A percentile compares a stretch with the other conserved stretches of the same genome.
These are phyloP conservation scores for Limonius californicus DNA, from an alignment of 1,140 invertebrate genomes.

Conservation along the genomic window DNA sequence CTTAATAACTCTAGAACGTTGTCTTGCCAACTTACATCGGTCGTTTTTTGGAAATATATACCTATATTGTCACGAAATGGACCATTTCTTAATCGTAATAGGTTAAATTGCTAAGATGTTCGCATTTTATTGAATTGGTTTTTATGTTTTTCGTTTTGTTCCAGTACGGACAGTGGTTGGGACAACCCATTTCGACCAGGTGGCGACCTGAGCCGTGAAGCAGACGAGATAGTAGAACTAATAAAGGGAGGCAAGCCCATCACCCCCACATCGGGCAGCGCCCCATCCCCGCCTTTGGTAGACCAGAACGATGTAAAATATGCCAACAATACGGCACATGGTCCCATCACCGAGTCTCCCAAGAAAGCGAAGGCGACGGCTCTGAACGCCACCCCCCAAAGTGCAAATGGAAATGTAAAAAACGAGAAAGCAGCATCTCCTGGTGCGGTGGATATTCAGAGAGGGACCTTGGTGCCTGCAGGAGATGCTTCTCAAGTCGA, in stretches of 20 bases:
- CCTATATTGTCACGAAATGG: no score
- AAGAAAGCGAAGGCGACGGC: slow-evolving; percentile 31
- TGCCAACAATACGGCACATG: slow-evolving; percentile 25
- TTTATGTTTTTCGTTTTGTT: slow-evolving; percentile 39
- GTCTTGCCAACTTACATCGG: no score
- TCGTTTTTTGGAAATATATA: no score
- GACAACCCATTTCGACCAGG: slow-evolving; percentile 97
- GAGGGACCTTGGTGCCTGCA: slow-evolving; percentile 59
- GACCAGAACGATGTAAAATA: slow-evolving; percentile 31
- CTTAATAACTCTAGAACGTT: no score
- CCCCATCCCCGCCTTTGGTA: slow-evolving; percentile 31
- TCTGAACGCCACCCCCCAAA: slow-evolving; percentile 32
- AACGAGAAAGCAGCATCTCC: slow-evolving; percentile 47
- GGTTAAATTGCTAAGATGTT: no score
- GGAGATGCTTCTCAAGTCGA: slow-evolving; percentile 75
- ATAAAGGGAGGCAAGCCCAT: slow-evolving; percentile 87
- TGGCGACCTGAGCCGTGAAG: slow-evolving; percentile 89
- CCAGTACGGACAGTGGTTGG: slow-evolving; percentile 89
- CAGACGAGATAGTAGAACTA: slow-evolving; percentile 92
- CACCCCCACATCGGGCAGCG: slow-evolving; percentile 57
- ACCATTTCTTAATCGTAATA: no score
- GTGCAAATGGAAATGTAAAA: slow-evolving; percentile 38
- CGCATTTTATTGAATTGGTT: no score
- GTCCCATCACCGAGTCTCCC: slow-evolving; percentile 33
- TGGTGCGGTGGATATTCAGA: slow-evolving; percentile 69